phyloP scores from a whole-genome alignment of 1,140 invertebrate species.

The Halesus radiatus region DNA sequence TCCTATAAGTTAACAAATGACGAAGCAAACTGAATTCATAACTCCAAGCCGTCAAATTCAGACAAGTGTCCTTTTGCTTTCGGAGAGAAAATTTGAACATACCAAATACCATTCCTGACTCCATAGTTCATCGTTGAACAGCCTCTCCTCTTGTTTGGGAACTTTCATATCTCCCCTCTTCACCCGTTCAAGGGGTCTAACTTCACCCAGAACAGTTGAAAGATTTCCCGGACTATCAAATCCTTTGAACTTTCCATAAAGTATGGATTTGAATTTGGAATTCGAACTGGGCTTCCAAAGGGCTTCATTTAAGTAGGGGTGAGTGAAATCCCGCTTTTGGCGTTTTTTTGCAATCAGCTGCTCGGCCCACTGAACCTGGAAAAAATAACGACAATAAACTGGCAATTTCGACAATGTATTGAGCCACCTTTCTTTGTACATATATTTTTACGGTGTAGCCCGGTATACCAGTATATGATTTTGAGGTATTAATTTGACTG shows the following conservation, averaged over 20 bases:
- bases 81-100: constrained; percentile 65
- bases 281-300: not conserved
- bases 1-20: too few relatives aligned
- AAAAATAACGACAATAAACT: too few relatives aligned
- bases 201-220: constrained; percentile 5
- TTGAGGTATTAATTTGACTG: too few relatives aligned
- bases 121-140: constrained; percentile 91
- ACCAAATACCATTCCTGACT: constrained; percentile 94
- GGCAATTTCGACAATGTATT: too few relatives aligned
- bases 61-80: too few relatives aligned
- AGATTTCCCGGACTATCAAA: not conserved
- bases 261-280: constrained; percentile 7
- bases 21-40: too few relatives aligned
- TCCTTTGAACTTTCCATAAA: constrained; percentile 11
- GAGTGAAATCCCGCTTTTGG: constrained; percentile 71
- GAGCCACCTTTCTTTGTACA: too few relatives aligned
- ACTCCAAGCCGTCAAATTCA: too few relatives aligned
- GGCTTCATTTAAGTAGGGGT: constrained; percentile 21
- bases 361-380: constrained; percentile 72
- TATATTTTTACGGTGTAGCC: too few relatives aligned
- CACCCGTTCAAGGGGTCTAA: constrained; percentile 14
- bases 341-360: constrained; percentile 75
- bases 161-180: constrained; percentile 51
- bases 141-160: constrained; percentile 44
- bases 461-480: too few relatives aligned